Percentiles rank a stretch among this genome's conserved stretches.
Evolutionary conservation across 2,113 vertebrate genomes (phyloP).

Genomic region (Hypomesus transpacificus): DNA sequence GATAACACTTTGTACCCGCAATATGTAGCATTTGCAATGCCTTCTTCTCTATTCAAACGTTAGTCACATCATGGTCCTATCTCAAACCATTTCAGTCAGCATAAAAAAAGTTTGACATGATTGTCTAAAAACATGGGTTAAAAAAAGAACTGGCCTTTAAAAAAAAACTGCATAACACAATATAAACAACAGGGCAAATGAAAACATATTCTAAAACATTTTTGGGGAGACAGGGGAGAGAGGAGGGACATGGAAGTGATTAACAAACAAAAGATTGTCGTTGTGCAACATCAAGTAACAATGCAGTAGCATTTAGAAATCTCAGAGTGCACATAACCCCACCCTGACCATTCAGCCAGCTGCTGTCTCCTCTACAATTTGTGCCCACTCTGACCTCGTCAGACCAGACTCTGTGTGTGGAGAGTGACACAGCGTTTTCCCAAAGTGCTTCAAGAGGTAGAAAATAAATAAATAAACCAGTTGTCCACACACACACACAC

Average conservation of each 20-base stretch:
- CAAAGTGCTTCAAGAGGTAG: slow-evolving; percentile 8
- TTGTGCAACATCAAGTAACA: slow-evolving; percentile 22
- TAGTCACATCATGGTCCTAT: neutral
- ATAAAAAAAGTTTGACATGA: slow-evolving; percentile 35
- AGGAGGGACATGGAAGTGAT: neutral
- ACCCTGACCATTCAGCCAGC: no score
- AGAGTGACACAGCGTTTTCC: neutral
- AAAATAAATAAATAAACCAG: neutral
- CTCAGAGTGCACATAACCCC: neutral
- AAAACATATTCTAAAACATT: neutral
- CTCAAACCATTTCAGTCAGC: slow-evolving; percentile 43
- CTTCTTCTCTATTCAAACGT: no score
- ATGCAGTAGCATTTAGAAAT: neutral
- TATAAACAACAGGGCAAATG: neutral
- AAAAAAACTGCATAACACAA: slow-evolving; percentile 3
- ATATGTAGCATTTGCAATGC: neutral
- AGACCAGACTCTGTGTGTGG: neutral
- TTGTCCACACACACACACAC: neutral
- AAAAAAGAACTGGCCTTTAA: slow-evolving; percentile 26
- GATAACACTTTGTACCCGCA: no score
- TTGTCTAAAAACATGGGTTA: slow-evolving; percentile 54
- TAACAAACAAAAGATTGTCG: slow-evolving; percentile 12
- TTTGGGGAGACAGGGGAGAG: slow-evolving; percentile 8
- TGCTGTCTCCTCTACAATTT: neutral
- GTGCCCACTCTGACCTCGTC: neutral